Base-by-base conservation (phyloP, 2,888 invertebrate genomes). In the Dilophus febrilis region DNA sequence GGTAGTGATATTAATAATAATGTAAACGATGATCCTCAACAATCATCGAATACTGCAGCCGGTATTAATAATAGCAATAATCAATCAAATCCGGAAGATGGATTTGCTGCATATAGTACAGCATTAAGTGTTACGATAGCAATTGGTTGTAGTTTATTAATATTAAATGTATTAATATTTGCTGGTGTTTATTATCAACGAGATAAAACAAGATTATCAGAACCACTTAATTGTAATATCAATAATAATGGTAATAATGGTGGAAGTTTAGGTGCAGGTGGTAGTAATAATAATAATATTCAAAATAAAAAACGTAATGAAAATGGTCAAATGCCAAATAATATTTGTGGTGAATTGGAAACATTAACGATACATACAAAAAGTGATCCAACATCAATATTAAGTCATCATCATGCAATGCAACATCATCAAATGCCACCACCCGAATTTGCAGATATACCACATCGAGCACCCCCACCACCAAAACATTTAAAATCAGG, bases 171-270 rank as follows among this genome's bases (percentile, higher is more conserved):
- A 35, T 66, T 92, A 22, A 88, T 94, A 54, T 92, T 92, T 56
- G 91, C 91, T 40, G 91, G 88, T 4, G 87, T 92, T 1, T 92
- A 91, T 58, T 92, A 92, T 56, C 91, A 92, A 55, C 69, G 86
- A 40, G 86, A 86, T 55, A 86, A 86, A 58, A 80, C 81, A 45
- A 70, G 81, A 47, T 73, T 81, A 66, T 66, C 77, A 65, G 69
- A 69, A 53, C 59, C 63, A 8, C 51, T 64, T 41, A 37, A 63
- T 62, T 46, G 59, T 56, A 36, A 26, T 26, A 35, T 32, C 31
- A 7, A 11, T 14, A 45, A 64, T 40, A 34, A 63, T 63, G 45
- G 58, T 56, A 28, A 17, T 11, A 30, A 32, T 26, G 32, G 36
- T 13, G 45, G 64, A 41, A 37, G 63, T 62, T 45, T 58, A 55